A percentile compares a stretch with the other conserved stretches of the same genome.
These are phyloP conservation scores for Timandra comae DNA, from an alignment of 2,888 invertebrate genomes.

Conservation along the genomic window DNA sequence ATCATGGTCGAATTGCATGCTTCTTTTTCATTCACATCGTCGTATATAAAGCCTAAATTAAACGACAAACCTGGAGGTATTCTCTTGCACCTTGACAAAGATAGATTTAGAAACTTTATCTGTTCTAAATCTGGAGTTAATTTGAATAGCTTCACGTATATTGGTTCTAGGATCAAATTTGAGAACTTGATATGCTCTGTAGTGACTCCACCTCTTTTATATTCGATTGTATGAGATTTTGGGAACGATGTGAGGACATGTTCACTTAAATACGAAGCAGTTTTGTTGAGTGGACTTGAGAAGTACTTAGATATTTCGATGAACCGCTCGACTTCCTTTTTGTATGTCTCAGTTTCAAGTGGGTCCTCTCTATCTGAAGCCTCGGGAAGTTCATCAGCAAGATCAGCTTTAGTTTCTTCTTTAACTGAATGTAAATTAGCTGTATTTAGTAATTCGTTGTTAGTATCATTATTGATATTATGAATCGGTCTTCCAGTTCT, in stretches of 20 bases:
- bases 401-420: constrained; percentile 37
- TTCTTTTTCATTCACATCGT: constrained; percentile 53
- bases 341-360: constrained; percentile 30
- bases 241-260: constrained; percentile 53
- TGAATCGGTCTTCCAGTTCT: constrained; percentile 9
- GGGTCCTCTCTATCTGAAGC: constrained; percentile 28
- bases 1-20: constrained; percentile 50
- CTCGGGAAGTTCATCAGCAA: no score
- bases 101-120: constrained; percentile 54
- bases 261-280: constrained; percentile 61
- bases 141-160: constrained; percentile 59
- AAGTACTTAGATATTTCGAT: constrained; percentile 66
- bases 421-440: constrained; percentile 24
- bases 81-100: constrained; percentile 49
- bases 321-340: constrained; percentile 52
- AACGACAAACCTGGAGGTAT: constrained; percentile 62
- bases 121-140: constrained; percentile 56
- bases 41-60: constrained; percentile 52
- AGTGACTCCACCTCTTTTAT: constrained; percentile 47
- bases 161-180: constrained; percentile 55
- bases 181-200: constrained; percentile 54
- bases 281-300: constrained; percentile 56
- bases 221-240: constrained; percentile 46
- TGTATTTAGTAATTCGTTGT: constrained; percentile 8
- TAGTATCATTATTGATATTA: background rate